Evolutionary conservation across 2,888 invertebrate species (phyloP), one percentile per base, ranked within the genome.

Genomic region (Unio delphinus): DNA sequence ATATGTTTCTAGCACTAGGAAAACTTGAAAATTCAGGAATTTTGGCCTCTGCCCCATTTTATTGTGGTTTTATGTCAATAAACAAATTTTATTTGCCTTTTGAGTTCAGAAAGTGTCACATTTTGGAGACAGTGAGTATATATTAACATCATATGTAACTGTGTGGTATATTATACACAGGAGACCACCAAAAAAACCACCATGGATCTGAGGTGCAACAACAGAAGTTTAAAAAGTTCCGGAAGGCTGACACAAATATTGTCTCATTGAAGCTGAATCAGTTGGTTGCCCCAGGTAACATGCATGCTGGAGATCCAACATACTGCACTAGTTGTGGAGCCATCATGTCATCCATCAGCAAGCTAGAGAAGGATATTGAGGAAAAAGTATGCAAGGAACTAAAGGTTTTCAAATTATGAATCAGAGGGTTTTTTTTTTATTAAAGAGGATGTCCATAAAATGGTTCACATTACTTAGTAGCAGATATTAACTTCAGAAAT

Each of bases 261-360:
- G 83, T 89, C 15, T 82, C 84, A 8, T 79, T 89, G 45, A 82
- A 82, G 64, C 86, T 89, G 67, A 77, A 84, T 65, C 78, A 80
- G 54, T 77, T 89, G 74, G 80, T 80, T 8, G 70, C 84, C 4
- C 87, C 88, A 0, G 80, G 85, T 60, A 81, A 85, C 69, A 89
- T 89, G 89, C 87, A 88, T 74, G 87, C 89, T 18, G 89, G 89
- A 8, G 89, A 89, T 60, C 81, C 87, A 2, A 78, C 83, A 8
- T 65, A 75, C 26, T 89, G 89, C 68, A 56, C 72, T 3, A 68
- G 74, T 4, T 89, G 89, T 69, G 67, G 73, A n/a, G 88, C 83
- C 28, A 82, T 89, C 54, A 69, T 89, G 64, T 89, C 89, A 8
- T 81, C 84, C 58, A 70, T 88, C 66, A 87, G 87, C 67, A 80